A percentile compares a stretch with the other conserved stretches of the same genome.
phyloP scores from a whole-genome alignment of 2,888 invertebrate species.

The Lapara coniferarum region DNA sequence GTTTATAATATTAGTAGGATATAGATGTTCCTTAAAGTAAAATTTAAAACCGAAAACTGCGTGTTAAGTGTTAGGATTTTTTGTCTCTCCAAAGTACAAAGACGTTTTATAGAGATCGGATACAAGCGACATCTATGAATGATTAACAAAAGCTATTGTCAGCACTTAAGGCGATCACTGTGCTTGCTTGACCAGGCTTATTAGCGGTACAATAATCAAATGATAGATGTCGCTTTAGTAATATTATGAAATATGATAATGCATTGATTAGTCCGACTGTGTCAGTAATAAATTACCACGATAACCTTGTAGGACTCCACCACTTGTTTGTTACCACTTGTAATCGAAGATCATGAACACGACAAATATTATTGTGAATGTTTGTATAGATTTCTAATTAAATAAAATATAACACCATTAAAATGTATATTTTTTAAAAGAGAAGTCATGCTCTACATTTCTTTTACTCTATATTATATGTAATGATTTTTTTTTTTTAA shows the following conservation, averaged over 20 bases:
- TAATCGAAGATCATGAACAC: conserved; percentile 4
- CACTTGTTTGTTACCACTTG: conserved; percentile 4
- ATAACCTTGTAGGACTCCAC: conserved; percentile 9
- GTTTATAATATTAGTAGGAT: too few species aligned
- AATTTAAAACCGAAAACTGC: too few species aligned
- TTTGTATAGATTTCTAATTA: neutral
- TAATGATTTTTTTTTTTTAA: neutral
- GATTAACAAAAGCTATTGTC: neutral
- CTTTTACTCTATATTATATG: neutral
- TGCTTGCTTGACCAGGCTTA: neutral
- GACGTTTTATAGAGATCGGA: neutral
- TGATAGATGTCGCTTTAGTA: conserved; percentile 10
- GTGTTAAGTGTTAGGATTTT: neutral
- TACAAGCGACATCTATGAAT: conserved; percentile 17
- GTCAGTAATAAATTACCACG: conserved; percentile 7
- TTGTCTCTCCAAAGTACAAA: neutral
- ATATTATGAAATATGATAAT: neutral
- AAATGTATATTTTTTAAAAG: too few species aligned
- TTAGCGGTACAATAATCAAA: neutral
- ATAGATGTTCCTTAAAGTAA: too few species aligned
- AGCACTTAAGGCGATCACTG: neutral
- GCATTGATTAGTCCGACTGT: neutral
- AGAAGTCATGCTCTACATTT: neutral
- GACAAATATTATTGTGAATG: neutral
- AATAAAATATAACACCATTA: too few species aligned